Evolutionary conservation across 2,888 invertebrate species (phyloP).

Genomic region (Drosophila basisetae): DNA sequence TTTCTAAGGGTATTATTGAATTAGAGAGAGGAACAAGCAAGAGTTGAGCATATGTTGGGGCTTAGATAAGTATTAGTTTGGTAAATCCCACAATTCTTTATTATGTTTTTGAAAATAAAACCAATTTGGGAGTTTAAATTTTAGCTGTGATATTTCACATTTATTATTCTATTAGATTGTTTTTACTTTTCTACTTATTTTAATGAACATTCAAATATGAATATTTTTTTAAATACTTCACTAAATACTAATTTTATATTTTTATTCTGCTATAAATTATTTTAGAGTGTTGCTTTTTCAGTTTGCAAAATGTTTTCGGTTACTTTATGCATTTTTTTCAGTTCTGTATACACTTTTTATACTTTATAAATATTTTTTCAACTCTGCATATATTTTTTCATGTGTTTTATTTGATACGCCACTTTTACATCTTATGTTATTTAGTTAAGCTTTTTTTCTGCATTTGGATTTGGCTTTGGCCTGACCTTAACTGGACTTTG

Average conservation of each 20-base stretch:
- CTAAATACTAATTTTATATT: not conserved
- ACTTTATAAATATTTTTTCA: not conserved
- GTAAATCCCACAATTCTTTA: fast-evolving
- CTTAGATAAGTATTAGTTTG: not conserved
- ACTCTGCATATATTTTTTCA: not conserved
- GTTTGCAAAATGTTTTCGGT: not conserved
- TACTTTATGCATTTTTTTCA: not conserved
- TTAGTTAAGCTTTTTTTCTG: slow-evolving; percentile 29
- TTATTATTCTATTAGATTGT: not conserved
- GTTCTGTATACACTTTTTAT: not conserved
- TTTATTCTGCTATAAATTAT: too few relatives aligned
- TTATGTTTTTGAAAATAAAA: not conserved
- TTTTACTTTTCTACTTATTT: not conserved
- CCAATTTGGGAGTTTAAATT: not conserved
- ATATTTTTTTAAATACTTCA: not conserved
- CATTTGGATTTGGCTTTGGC: slow-evolving; percentile 41
- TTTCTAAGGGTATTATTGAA: not conserved
- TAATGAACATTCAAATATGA: not conserved
- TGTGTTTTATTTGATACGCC: slow-evolving; percentile 25
- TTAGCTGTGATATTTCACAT: not conserved
- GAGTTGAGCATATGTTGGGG: too few relatives aligned
- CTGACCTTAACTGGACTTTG: slow-evolving; percentile 39
- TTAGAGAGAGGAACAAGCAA: not conserved
- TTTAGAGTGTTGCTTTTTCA: slow-evolving; percentile 4
- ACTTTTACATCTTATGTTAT: slow-evolving; percentile 26